These are phyloP conservation scores for Elachura formosa DNA, from an alignment of 2,113 vertebrate species.

Conservation along the genomic window DNA sequence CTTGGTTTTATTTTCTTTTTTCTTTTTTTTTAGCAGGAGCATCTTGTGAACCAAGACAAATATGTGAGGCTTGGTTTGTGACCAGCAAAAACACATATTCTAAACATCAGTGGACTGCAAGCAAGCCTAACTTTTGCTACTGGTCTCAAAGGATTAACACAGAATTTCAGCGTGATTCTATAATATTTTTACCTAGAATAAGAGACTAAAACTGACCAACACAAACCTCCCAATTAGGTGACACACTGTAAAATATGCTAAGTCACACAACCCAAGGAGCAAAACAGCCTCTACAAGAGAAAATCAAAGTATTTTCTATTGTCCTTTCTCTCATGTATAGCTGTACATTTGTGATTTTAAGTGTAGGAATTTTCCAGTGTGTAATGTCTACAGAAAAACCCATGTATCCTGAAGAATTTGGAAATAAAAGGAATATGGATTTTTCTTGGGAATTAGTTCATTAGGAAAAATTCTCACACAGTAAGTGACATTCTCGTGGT, in stretches of 20 bases:
- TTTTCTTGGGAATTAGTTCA: neutral
- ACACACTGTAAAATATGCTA: neutral
- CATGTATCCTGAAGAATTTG: neutral
- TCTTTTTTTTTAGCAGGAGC: neutral
- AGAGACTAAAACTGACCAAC: neutral
- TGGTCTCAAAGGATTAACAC: neutral
- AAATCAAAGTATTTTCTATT: neutral
- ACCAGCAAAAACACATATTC: slow-evolving; percentile 51
- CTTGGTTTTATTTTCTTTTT: neutral
- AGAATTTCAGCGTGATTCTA: neutral
- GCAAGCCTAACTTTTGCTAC: slow-evolving; percentile 21
- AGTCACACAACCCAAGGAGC: neutral
- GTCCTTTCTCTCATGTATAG: neutral
- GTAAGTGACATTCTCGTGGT: neutral
- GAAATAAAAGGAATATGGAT: neutral
- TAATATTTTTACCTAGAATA: neutral
- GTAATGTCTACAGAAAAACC: neutral
- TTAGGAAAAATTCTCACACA: neutral
- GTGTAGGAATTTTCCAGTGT: neutral
- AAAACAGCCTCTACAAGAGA: neutral
- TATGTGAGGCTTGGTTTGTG: neutral
- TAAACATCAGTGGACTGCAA: slow-evolving; percentile 7
- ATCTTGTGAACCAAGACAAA: slow-evolving; percentile 58
- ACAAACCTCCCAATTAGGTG: neutral
- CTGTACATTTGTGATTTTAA: neutral